A percentile compares a stretch with the other conserved stretches of the same genome.
phyloP scores from a whole-genome alignment of 2,888 invertebrate genomes.

The Cyaniris semiargus region DNA sequence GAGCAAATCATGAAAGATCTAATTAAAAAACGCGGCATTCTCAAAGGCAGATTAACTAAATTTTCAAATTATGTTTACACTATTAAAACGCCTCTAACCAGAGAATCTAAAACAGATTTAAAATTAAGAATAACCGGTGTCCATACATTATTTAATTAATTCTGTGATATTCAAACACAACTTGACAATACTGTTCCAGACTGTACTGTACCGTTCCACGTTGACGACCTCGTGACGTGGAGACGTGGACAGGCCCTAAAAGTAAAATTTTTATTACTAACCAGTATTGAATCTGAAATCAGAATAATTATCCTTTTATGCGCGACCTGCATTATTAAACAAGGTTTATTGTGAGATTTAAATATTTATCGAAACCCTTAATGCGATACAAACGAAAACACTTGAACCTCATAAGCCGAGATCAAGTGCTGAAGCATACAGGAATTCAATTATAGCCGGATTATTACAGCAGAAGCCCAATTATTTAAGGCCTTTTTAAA shows the following conservation, averaged over 20 bases:
- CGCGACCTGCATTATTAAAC: neutral
- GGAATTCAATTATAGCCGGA: constrained; percentile 6
- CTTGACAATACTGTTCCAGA: too few relatives aligned
- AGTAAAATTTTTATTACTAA: too few relatives aligned
- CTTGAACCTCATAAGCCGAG: constrained; percentile 21
- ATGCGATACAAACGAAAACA: neutral
- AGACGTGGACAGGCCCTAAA: too few relatives aligned
- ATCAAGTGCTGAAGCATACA: constrained; percentile 21
- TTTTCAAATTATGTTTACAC: neutral
- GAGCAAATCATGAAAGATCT: neutral
- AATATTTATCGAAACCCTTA: neutral
- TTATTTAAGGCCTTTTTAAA: constrained; percentile 1
- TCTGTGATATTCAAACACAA: too few relatives aligned
- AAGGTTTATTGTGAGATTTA: neutral
- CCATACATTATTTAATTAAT: too few relatives aligned
- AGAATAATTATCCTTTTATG: too few relatives aligned
- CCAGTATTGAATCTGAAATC: too few relatives aligned
- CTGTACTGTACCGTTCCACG: too few relatives aligned
- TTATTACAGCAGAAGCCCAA: neutral
- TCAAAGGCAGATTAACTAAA: neutral
- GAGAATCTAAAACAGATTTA: too few relatives aligned
- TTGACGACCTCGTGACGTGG: too few relatives aligned
- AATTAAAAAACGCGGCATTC: neutral
- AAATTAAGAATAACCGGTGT: too few relatives aligned
- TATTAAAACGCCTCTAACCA: too few relatives aligned